Evolutionary conservation across 2,888 invertebrate genomes (phyloP).

Genomic region (Malachius bipustulatus): DNA sequence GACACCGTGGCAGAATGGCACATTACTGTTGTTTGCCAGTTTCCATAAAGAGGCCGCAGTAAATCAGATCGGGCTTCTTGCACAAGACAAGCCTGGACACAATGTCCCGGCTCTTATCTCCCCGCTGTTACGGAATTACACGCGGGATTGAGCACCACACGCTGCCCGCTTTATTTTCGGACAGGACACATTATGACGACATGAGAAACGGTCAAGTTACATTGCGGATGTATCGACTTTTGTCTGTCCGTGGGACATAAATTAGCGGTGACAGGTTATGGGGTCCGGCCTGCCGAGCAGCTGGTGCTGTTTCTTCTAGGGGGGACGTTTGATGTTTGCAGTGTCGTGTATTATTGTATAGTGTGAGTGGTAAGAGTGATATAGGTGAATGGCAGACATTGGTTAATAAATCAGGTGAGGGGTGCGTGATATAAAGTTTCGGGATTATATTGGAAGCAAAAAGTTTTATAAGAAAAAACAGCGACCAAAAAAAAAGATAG

Average conservation of each 20-base stretch:
- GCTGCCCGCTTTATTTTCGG: slow-evolving; percentile 30
- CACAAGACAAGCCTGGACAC: slow-evolving; percentile 13
- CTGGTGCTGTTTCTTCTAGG: too few relatives aligned
- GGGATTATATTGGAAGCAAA: too few relatives aligned
- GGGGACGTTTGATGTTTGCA: too few relatives aligned
- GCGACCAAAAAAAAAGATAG: background rate
- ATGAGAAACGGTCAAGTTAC: slow-evolving; percentile 23
- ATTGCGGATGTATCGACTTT: background rate
- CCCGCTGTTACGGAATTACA: slow-evolving; percentile 31
- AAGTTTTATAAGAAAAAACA: background rate
- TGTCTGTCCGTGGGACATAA: background rate
- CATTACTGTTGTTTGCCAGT: slow-evolving; percentile 24
- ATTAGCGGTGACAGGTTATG: slow-evolving; percentile 1
- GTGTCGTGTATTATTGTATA: too few relatives aligned
- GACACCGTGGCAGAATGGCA: too few relatives aligned
- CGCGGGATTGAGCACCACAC: slow-evolving; percentile 33
- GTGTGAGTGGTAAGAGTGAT: too few relatives aligned
- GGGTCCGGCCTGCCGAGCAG: background rate
- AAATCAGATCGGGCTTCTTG: slow-evolving; percentile 23
- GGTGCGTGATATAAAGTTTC: too few relatives aligned
- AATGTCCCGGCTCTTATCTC: slow-evolving; percentile 24
- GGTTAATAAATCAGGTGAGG: too few relatives aligned
- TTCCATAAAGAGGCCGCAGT: slow-evolving; percentile 23
- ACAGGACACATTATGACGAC: slow-evolving; percentile 28
- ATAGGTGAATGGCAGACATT: too few relatives aligned